Conservation (phyloP, 2,113 vertebrate genomes). For the Epinephelus moara region DNA sequence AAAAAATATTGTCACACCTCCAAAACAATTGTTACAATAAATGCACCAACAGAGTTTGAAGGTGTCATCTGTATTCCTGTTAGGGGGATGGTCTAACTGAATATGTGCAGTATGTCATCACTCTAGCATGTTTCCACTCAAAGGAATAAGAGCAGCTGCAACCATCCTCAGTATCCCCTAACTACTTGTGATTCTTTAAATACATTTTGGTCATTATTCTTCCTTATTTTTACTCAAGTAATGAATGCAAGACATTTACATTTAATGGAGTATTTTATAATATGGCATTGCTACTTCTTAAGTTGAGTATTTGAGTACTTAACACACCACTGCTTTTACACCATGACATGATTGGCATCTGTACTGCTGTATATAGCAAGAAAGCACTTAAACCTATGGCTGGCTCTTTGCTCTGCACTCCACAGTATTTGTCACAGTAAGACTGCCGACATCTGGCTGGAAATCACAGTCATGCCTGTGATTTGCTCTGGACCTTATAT, state of each 20-base stretch:
- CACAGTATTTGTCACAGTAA: not conserved
- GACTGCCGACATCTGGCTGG: not conserved
- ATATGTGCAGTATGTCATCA: too few relatives aligned
- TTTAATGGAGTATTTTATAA: not conserved
- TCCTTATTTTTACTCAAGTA: not conserved
- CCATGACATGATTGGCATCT: not conserved
- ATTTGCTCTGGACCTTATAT: not conserved
- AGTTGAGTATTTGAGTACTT: not conserved
- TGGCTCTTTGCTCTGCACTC: not conserved
- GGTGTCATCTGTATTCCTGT: too few relatives aligned
- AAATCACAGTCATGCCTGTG: constrained; percentile 7
- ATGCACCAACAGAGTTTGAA: too few relatives aligned
- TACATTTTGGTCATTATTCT: not conserved
- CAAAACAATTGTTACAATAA: too few relatives aligned
- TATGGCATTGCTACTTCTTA: not conserved
- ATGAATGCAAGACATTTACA: not conserved
- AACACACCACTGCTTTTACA: not conserved
- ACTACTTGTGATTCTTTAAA: not conserved
- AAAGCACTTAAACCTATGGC: not conserved
- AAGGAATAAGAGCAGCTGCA: too few relatives aligned
- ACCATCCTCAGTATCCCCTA: too few relatives aligned
- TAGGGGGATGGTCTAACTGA: too few relatives aligned
- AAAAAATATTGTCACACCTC: too few relatives aligned
- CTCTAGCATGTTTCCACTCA: too few relatives aligned
- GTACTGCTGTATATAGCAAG: not conserved